Conservation (phyloP, 2,797 vertebrate species). For the Galagoides demidoff region DNA sequence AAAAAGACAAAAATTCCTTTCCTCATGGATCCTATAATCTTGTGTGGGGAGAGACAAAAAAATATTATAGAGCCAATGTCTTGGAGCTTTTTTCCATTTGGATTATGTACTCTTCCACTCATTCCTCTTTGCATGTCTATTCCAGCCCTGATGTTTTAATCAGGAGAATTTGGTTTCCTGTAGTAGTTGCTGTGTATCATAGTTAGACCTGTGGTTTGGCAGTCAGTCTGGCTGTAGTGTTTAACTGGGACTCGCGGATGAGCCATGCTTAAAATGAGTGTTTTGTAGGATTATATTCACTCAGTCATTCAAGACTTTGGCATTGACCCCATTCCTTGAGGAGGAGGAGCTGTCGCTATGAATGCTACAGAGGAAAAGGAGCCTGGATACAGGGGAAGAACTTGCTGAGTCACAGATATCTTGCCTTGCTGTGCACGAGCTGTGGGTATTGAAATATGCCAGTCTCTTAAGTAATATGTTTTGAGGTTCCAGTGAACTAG, state of each 20-base stretch:
- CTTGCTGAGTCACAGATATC: not conserved
- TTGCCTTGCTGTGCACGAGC: not conserved
- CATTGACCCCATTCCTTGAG: not conserved
- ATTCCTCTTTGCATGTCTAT: not conserved
- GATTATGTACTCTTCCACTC: not conserved
- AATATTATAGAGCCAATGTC: not conserved
- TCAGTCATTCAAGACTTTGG: not conserved
- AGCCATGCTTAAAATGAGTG: not conserved
- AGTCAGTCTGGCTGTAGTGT: not conserved
- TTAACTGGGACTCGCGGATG: slow-evolving; percentile 10
- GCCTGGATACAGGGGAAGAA: not conserved
- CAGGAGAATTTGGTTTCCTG: slow-evolving; percentile 34
- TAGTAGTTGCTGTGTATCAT: not conserved
- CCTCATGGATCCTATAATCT: not conserved
- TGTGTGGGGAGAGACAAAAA: not conserved
- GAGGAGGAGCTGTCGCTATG: not conserved
- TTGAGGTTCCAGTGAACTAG: not conserved
- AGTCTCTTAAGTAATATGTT: not conserved
- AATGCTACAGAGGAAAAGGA: not conserved
- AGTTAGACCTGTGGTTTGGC: slow-evolving; percentile 55
- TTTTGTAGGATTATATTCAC: slow-evolving; percentile 38
- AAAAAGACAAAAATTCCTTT: not conserved
- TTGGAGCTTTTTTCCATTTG: not conserved
- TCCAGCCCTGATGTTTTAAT: not conserved
- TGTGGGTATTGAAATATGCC: not conserved